Base-by-base conservation (phyloP, 2,888 invertebrate species). In the Mechanitis mazaeus region DNA sequence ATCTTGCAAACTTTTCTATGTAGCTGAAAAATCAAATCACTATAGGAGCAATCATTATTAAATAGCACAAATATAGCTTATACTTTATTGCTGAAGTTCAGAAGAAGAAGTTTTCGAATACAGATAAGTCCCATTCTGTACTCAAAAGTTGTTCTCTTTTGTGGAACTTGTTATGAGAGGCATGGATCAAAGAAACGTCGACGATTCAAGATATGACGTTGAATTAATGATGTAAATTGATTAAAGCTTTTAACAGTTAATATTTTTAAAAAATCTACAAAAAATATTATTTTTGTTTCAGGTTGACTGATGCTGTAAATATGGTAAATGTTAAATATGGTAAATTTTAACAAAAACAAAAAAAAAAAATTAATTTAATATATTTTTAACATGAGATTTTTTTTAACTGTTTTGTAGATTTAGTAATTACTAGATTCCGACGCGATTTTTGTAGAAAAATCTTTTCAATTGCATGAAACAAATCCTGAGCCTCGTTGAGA, bases 401-500 rank as follows among this genome's bases (percentile, higher is more conserved):
- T 20, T 20, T 20, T 20, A 20, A 20, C 20, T 20, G 20, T 20
- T 20, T 20, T 20, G 20, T 20, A 20, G 20, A 20, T 20, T 20
- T 20, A 20, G 20, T 20, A 20, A 20, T 20, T 1, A 20, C 20
- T 20, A 20, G 20, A 20, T 20, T 20, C 28, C n/a, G 28, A n/a
- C 28, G n/a, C 4, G 20, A 47, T 20, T 47, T 20, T 6, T 47
- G 6, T 6, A 47, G 47, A 45, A 55, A 54, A 56, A 56, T 35
- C 28, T 45, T 62, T 46, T 5, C 42, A 50, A 45, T 38, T 33
- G 58, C 53, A 59, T 54, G 35, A 33, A 45, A 56, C 45, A 33
- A 57, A 54, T 55, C 56, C 45, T 55, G 56, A 38, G 59, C 46
- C 56, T 56, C 63, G 64, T 67, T 64, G 55, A 56, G 58, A 56